Conservation (phyloP, 35 echinoderm and acorn worm species). For the Heliocidaris erythrogramma region DNA sequence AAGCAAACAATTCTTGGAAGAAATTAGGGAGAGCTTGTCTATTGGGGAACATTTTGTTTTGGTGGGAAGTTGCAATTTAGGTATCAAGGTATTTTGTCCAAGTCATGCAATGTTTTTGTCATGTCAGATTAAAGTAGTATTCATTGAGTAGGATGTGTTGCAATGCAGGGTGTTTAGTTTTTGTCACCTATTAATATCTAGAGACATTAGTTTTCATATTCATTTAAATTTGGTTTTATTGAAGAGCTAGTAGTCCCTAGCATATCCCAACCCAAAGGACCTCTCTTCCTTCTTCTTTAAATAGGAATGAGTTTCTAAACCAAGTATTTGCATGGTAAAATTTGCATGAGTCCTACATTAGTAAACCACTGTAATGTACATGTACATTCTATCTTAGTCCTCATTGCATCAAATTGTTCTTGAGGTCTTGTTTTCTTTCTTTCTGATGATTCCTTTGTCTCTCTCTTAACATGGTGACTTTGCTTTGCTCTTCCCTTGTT, state of each 20-base stretch:
- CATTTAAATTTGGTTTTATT: not conserved
- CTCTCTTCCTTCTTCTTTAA: not conserved
- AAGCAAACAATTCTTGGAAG: not conserved
- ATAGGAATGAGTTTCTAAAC: not conserved
- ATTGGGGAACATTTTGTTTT: not conserved
- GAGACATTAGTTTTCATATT: not conserved
- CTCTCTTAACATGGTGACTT: not conserved
- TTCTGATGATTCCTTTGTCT: not conserved
- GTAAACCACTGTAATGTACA: not conserved
- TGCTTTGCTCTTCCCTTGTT: not conserved
- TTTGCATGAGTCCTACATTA: constrained; percentile 8
- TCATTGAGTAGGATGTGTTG: not conserved
- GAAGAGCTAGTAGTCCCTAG: not conserved
- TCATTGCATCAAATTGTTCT: not conserved
- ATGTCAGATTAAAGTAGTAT: not conserved
- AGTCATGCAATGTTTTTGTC: too few relatives aligned
- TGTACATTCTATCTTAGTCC: not conserved
- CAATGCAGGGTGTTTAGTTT: not conserved
- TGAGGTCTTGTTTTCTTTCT: not conserved
- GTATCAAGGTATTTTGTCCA: not conserved
- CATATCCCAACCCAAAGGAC: not conserved
- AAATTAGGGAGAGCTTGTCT: not conserved
- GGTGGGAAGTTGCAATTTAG: not conserved
- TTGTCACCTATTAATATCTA: not conserved
- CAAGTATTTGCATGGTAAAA: not conserved